Evolutionary conservation across 2,888 invertebrate genomes (phyloP), one percentile per base, ranked within the genome.

Genomic region (Archips xylosteana): DNA sequence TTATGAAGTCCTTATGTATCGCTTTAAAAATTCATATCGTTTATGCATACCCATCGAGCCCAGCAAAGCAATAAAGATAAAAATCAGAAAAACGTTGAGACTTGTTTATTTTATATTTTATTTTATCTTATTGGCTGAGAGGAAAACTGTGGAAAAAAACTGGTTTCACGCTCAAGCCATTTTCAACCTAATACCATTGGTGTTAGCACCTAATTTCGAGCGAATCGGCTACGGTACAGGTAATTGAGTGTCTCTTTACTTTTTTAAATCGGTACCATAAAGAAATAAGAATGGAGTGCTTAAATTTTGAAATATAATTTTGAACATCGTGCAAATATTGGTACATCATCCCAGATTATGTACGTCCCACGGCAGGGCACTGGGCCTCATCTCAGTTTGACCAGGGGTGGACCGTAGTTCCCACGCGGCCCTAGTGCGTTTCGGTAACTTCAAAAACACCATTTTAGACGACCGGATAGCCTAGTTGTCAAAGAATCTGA

Each of bases 21-120:
- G 32, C 45, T 12, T 67, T 67, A 67, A 66, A 67, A 23, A 67
- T 67, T 67, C 57, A 67, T 36, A 42, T 67, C n/a, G 57, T 67
- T 45, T 67, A 57, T 32, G 57, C 23, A 57, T 57, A 49, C 13
- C n/a, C 32, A 32, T 32, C 57, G n/a, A 57, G 57, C 32, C 32
- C 32, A 57, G 13, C 57, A 3, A 9, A 57, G 57, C 32, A 57
- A 54, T 54, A 54, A 57, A 57, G 57, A 57, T 57, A 57, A 57
- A 51, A 57, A 57, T 32, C 57, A 57, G 32, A 32, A 57, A 51
- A 57, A 32, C 23, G 57, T 32, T 10, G 57, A 32, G 57, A 57
- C 32, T 57, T 57, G 32, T 57, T 57, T 57, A 57, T 57, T 32
- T 57, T 57, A 8, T 15, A 15, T 57, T 23, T 57, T 32, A 32